Conservation (phyloP, 2,888 invertebrate species). For the Lasiommata megera region DNA sequence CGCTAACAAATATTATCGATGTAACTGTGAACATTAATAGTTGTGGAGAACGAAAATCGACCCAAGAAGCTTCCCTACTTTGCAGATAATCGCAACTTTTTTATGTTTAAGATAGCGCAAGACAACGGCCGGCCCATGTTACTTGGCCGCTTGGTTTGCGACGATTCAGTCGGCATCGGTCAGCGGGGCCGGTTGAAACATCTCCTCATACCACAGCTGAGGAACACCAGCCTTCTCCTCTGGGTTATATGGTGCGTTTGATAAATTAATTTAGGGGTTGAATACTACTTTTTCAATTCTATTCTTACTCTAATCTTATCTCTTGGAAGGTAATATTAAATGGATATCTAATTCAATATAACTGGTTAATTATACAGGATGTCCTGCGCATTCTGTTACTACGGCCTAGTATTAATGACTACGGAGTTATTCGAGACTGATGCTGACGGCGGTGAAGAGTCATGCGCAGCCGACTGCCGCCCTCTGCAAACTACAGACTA, state of each 20-base stretch:
- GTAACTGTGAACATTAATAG: too few species aligned
- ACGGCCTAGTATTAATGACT: slow-evolving; percentile 96
- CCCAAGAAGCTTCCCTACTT: too few species aligned
- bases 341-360: too few species aligned
- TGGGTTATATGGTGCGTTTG: slow-evolving; percentile 94
- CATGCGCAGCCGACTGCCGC: slow-evolving; percentile 85
- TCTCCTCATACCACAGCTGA: slow-evolving; percentile 88
- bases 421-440: slow-evolving; percentile 92
- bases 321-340: too few species aligned
- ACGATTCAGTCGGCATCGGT: slow-evolving; percentile 84
- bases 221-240: slow-evolving; percentile 91
- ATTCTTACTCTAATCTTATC: too few species aligned
- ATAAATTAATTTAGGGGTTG: not conserved
- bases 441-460: slow-evolving; percentile 58
- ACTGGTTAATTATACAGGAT: slow-evolving; percentile 81
- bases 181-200: slow-evolving; percentile 86
- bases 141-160: slow-evolving; percentile 90
- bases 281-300: too few species aligned
- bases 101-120: slow-evolving; percentile 83
- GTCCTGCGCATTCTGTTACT: slow-evolving; percentile 96
- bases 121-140: slow-evolving; percentile 95
- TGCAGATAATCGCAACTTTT: not conserved
- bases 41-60: too few species aligned
- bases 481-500: slow-evolving; percentile 92
- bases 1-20: too few species aligned